Evolutionary conservation across 2,113 vertebrate species (phyloP).

Genomic region (Saimiri boliviensis): DNA sequence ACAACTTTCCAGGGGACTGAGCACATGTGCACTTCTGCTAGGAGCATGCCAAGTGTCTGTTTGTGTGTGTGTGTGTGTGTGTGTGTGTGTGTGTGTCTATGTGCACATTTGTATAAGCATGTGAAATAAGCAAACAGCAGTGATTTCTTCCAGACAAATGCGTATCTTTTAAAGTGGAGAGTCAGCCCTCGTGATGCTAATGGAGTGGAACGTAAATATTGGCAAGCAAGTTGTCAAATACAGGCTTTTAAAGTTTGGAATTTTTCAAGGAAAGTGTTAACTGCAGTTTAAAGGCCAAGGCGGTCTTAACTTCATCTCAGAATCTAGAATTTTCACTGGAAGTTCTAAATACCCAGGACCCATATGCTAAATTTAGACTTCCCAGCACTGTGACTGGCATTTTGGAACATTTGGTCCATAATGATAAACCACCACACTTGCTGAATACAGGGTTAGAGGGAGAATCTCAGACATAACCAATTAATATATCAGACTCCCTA

Average conservation of each 20-base stretch:
- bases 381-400: constrained; percentile 47
- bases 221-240: constrained; percentile 67
- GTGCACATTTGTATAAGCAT: neutral
- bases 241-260: constrained; percentile 61
- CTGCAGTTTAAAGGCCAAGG: constrained; percentile 58
- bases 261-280: constrained; percentile 75
- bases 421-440: constrained; percentile 59
- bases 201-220: constrained; percentile 70
- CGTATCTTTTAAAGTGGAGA: constrained; percentile 68
- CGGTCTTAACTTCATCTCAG: constrained; percentile 65
- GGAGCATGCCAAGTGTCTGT: fast-evolving
- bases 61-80: neutral
- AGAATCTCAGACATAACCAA: constrained; percentile 35
- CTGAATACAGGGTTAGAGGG: constrained; percentile 47
- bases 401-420: constrained; percentile 67
- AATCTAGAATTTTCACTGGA: constrained; percentile 73
- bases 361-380: constrained; percentile 70
- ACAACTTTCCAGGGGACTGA: neutral
- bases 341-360: constrained; percentile 69
- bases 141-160: constrained; percentile 57
- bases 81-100: neutral
- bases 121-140: constrained; percentile 53
- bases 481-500: constrained; percentile 55
- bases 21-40: neutral
- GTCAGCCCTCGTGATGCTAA: constrained; percentile 73